Base-by-base conservation (phyloP, 2,113 vertebrate species). In the Balaenoptera acutorostrata region DNA sequence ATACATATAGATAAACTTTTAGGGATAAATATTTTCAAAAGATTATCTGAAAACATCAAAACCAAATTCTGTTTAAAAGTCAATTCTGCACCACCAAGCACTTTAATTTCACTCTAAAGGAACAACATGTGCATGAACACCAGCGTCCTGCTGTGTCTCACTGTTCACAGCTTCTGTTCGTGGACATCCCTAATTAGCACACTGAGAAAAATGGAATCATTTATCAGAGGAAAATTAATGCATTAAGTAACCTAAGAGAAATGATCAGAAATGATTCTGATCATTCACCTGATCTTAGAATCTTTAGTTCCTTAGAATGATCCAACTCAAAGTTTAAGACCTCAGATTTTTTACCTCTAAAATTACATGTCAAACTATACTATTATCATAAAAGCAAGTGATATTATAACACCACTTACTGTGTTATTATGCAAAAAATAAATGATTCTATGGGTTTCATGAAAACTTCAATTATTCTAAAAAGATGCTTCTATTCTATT, bases 1-100 rank as follows among this genome's bases (percentile, higher is more conserved):
- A 68, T 55, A 71, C 49, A 21, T 57, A 68, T 59, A 71, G 49
- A 44, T 11, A 95, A 69, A 74, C 8, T 71, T 89, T 55, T 61
- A 84, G 82, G 36, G 66, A 55, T 52, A 95, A 83, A 71, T 74
- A 95, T 75, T 95, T 97, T 84, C 39, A 86, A 97, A 93, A 95
- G 14, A 72, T 69, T 91, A 93, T 69, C 55, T 92, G 95, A 93
- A 97, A 96, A 96, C 33, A 86, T n/a, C 41, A 72, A 97, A 69
- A 41, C 36, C 31, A 88, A 75, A 86, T 90, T 80, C 64, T 90
- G 59, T 87, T 98, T 90, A 59, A 14, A 90, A 77, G 69, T 77
- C 71, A 52, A 52, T 46, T 95, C 52, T 75, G 57, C 75, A 71
- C 83, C 81, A 57, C 77, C 3, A 94, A 88, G 5, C 55, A 92